Evolutionary conservation across 2,888 invertebrate species (phyloP).

Genomic region (Diarsia dahlii): DNA sequence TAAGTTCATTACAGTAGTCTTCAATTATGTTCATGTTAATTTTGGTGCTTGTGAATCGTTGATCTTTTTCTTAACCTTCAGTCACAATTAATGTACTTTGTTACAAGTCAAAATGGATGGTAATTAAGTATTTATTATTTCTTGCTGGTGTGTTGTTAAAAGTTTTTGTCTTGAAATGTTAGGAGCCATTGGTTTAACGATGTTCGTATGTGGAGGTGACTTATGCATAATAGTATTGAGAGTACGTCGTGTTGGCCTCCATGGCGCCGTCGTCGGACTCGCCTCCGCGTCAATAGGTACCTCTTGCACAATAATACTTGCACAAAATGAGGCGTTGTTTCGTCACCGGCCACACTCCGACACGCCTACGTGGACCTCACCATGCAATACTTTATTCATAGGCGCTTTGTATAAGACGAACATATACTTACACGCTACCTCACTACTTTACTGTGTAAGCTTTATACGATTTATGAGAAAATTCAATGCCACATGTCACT

Average conservation of each 20-base stretch:
- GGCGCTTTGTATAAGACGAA: constrained; percentile 52
- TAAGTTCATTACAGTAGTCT: constrained; percentile 36
- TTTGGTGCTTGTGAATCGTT: constrained; percentile 31
- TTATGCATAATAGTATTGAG: constrained; percentile 66
- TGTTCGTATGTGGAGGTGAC: constrained; percentile 50
- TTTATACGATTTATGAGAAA: constrained; percentile 44
- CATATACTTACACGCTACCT: constrained; percentile 35
- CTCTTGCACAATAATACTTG: constrained; percentile 88
- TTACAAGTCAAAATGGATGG: constrained; percentile 42
- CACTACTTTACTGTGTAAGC: constrained; percentile 13
- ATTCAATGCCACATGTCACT: constrained; percentile 63
- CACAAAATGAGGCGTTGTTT: constrained; percentile 86
- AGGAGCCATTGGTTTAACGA: constrained; percentile 42
- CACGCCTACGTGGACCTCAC: constrained; percentile 84
- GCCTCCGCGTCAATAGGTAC: constrained; percentile 81
- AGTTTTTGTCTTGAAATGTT: constrained; percentile 51
- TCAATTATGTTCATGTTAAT: constrained; percentile 20
- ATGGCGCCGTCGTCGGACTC: constrained; percentile 75
- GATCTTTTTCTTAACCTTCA: constrained; percentile 55
- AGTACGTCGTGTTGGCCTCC: constrained; percentile 75
- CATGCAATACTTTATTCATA: constrained; percentile 74
- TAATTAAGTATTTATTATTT: constrained; percentile 49
- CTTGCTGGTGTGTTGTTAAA: constrained; percentile 36
- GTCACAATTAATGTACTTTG: constrained; percentile 29
- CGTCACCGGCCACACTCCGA: constrained; percentile 83